A percentile compares a stretch with the other conserved stretches of the same genome.
Evolutionary conservation across 2,888 invertebrate genomes (phyloP).

Genomic region (Drosophila borborema): DNA sequence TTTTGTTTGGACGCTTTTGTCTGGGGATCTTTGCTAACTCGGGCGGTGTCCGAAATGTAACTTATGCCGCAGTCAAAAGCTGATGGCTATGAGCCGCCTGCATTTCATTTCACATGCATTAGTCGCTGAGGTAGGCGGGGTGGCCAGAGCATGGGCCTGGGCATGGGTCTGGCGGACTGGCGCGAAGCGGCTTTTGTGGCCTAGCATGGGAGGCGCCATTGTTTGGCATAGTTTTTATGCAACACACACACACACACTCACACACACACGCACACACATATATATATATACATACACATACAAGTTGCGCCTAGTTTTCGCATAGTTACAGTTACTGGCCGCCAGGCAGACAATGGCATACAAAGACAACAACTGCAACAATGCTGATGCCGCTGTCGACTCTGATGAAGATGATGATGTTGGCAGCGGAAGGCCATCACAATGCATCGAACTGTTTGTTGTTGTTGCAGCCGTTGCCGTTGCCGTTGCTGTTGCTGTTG

Average conservation of each 20-base stretch:
- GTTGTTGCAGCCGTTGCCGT: constrained; percentile 24
- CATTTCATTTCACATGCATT: constrained; percentile 63
- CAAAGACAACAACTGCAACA: constrained; percentile 58
- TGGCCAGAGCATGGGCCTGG: neutral
- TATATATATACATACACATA: neutral
- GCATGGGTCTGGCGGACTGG: constrained; percentile 2
- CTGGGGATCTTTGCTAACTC: constrained; percentile 43
- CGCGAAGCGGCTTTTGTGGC: constrained; percentile 51
- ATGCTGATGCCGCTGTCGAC: constrained; percentile 54
- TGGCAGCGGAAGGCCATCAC: constrained; percentile 31
- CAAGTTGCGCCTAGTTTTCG: constrained; percentile 65
- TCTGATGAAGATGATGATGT: constrained; percentile 48
- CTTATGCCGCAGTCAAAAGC: constrained; percentile 68
- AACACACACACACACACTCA: constrained; percentile 18
- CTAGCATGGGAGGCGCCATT: constrained; percentile 74
- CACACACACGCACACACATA: constrained; percentile 12
- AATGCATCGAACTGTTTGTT: constrained; percentile 18
- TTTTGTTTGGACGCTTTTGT: constrained; percentile 51
- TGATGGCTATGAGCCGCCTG: constrained; percentile 64
- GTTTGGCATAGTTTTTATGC: constrained; percentile 71
- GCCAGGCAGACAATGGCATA: constrained; percentile 68
- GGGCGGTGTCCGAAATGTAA: constrained; percentile 67
- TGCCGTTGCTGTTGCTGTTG: constrained; percentile 34
- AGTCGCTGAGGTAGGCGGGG: constrained; percentile 8
- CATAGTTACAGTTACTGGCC: constrained; percentile 73